Evolutionary conservation across 1,140 invertebrate genomes (phyloP).

Genomic region (Medauroidea extradentata): DNA sequence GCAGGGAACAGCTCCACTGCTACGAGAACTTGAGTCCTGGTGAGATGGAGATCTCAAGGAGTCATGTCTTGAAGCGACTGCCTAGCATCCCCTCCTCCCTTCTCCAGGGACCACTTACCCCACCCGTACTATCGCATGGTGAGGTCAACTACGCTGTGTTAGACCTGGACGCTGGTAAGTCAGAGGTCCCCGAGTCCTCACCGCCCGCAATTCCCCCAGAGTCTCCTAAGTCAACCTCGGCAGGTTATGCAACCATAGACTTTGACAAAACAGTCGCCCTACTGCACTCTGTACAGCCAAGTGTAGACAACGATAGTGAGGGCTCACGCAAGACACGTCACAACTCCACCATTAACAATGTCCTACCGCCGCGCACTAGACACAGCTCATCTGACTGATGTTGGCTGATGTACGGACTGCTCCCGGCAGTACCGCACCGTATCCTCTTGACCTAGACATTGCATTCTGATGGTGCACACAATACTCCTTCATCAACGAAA

Average conservation of each 20-base stretch:
- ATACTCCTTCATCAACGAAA: too few species aligned
- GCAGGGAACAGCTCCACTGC: constrained; percentile 47
- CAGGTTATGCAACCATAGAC: constrained; percentile 89
- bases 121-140: constrained; percentile 2
- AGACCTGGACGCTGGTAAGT: constrained; percentile 55
- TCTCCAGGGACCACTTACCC: constrained; percentile 41
- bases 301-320: constrained; percentile 50
- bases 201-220: constrained; percentile 40
- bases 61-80: neutral
- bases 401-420: too few species aligned
- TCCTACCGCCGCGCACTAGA: neutral
- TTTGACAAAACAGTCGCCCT: constrained; percentile 88
- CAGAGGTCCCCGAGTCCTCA: neutral
- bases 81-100: constrained; percentile 39
- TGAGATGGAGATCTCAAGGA: constrained; percentile 46
- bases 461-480: too few species aligned
- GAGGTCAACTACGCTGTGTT: constrained; percentile 71
- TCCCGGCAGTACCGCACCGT: too few species aligned
- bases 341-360: constrained; percentile 51
- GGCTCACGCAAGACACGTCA: constrained; percentile 60
- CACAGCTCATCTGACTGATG: constrained; percentile 9
- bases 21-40: constrained; percentile 63
- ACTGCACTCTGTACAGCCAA: constrained; percentile 57
- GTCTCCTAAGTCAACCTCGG: constrained; percentile 51
- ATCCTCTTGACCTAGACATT: too few species aligned